phyloP scores from a whole-genome alignment of 1,140 invertebrate species.

The Procambarus virginalis region DNA sequence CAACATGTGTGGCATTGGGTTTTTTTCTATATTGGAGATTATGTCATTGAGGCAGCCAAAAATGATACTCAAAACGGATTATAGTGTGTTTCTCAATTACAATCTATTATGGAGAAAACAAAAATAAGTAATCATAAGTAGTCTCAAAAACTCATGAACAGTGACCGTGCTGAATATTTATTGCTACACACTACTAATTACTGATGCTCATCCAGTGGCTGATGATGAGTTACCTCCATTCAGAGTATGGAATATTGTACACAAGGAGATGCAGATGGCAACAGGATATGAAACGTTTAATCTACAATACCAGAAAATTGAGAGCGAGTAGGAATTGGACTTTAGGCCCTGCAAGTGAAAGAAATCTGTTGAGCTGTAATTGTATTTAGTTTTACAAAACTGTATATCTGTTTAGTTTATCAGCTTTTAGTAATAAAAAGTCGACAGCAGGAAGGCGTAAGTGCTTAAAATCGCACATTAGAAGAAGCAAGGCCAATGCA shows the following conservation, averaged over 20 bases:
- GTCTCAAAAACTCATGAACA: no score
- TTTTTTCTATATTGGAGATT: no score
- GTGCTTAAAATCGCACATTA: neutral
- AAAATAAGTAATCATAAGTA: no score
- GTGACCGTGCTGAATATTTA: no score
- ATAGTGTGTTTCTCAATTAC: no score
- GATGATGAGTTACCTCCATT: neutral
- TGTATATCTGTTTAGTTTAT: neutral
- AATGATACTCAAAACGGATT: no score
- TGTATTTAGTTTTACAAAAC: neutral
- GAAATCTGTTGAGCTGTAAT: neutral
- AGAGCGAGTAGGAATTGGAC: constrained; percentile 56
- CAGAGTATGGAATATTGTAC: neutral
- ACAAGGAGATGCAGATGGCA: constrained; percentile 28
- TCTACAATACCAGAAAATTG: constrained; percentile 57
- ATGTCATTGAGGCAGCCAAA: no score
- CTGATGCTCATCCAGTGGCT: neutral
- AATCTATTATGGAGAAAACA: no score
- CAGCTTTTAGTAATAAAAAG: neutral
- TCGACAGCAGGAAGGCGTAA: neutral
- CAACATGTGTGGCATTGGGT: no score
- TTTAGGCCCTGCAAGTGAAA: constrained; percentile 45
- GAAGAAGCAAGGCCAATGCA: neutral
- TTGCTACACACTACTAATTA: no score
- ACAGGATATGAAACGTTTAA: neutral